These are phyloP conservation scores for Cryptosula pallasiana DNA, from an alignment of 2,888 invertebrate genomes.

Conservation along the genomic window DNA sequence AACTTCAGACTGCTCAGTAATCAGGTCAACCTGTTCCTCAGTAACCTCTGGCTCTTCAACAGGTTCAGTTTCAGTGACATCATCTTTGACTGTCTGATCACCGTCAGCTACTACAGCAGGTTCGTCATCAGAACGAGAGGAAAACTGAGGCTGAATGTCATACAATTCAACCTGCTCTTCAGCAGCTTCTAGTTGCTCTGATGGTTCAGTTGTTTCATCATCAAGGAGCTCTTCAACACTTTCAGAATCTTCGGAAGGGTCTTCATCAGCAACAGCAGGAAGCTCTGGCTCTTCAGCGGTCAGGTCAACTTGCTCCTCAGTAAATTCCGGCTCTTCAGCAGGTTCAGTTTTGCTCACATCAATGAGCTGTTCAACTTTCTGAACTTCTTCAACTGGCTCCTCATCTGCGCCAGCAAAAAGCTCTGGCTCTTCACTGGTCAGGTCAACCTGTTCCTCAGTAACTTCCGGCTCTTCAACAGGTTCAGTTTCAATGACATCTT, in stretches of 20 bases:
- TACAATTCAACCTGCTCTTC: neutral
- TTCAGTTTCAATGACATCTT: neutral
- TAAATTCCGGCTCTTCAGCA: neutral
- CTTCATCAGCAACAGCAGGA: neutral
- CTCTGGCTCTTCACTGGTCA: neutral
- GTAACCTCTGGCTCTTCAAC: neutral
- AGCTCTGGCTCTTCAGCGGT: neutral
- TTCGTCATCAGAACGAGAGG: neutral
- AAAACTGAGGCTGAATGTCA: neutral
- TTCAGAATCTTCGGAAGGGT: neutral
- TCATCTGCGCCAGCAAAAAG: neutral
- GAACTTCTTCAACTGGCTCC: neutral
- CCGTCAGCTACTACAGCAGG: neutral
- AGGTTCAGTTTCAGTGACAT: neutral
- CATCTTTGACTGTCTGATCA: neutral
- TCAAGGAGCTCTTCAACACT: neutral
- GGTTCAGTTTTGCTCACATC: neutral
- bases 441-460: neutral
- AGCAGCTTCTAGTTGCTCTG: neutral
- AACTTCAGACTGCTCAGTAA: neutral
- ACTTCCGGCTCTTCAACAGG: neutral
- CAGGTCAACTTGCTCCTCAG: neutral
- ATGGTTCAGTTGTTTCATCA: neutral
- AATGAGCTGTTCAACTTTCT: neutral
- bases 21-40: neutral